Base-by-base conservation (phyloP, 1,140 invertebrate genomes). In the Megalonaias nervosa region DNA sequence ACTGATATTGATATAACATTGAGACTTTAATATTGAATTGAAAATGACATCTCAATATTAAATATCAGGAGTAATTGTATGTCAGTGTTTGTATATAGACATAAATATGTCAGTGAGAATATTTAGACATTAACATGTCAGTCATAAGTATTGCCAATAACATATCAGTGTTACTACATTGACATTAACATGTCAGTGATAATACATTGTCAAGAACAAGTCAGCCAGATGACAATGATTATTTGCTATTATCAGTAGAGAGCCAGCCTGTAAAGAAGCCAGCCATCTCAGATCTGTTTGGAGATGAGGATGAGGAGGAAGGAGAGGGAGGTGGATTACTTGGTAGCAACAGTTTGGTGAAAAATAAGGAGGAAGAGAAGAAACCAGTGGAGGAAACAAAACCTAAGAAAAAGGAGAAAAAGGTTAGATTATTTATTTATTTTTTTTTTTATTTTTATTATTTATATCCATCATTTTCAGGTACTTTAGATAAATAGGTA, bases 261-360 rank as follows among this genome's bases (percentile, higher is more conserved):
- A 56, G 55, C 16, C 26, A 60, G 19, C 17, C 62, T 6, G 65
- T 60, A n/a, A 74, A 75, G 61, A 75, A 75, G 26, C 57, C 70
- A 48, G 48, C 61, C 19, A 81, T 75, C 58, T 38, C 59, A 16
- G 80, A 81, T 56, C 66, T 83, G 59, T 83, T 83, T 80, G 80
- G 67, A 48, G 82, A 83, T 60, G 71, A 81, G 64, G 79, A 73
- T 26, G 79, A 83, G 23, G 78, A 80, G 31, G 82, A 83, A 2
- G 81, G 83, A 0, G 79, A 81, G 14, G 81, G 82, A 19, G 26
- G n/a, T 21, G 19, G 38, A 26, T 48, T 57, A 26, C 65, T 69
- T 55, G 60, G 61, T 71, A 56, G 31, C 61, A 16, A 58, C 59
- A 62, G 61, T 58, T 13, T 21, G 16, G 4, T 15, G 62, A 38